phyloP scores from a whole-genome alignment of 2,113 vertebrate genomes.

The Aegotheles bennettii region DNA sequence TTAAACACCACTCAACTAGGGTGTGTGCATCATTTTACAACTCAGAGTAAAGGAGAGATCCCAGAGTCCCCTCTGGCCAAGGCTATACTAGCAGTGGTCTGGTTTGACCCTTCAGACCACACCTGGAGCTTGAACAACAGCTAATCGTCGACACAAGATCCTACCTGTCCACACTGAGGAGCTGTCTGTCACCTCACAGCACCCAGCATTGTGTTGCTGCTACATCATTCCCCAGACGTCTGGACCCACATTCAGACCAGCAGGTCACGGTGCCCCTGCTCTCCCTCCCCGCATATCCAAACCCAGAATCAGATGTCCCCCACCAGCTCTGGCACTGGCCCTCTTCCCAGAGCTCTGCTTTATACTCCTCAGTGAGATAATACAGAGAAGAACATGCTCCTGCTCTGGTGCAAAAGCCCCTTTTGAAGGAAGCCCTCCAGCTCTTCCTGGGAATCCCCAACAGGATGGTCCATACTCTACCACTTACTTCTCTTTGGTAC shows the following conservation, averaged over 20 bases:
- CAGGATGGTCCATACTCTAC: not conserved
- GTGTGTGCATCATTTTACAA: not conserved
- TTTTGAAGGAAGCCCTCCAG: not conserved
- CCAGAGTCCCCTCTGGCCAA: not conserved
- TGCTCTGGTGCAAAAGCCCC: not conserved
- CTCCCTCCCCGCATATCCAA: not conserved
- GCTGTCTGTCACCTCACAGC: not conserved
- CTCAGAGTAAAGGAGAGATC: not conserved
- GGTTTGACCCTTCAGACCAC: not conserved
- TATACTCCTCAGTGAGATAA: not conserved
- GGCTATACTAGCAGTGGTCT: not conserved
- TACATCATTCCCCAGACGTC: not conserved
- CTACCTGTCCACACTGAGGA: not conserved
- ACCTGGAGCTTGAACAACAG: not conserved
- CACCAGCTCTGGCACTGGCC: not conserved
- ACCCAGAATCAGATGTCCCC: not conserved
- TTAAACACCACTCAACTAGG: not conserved
- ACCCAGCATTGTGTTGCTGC: not conserved
- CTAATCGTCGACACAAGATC: accelerated
- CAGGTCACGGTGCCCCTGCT: not conserved
- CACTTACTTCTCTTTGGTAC: not conserved
- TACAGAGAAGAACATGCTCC: not conserved
- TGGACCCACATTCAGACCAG: not conserved
- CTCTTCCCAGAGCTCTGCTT: not conserved
- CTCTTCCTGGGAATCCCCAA: not conserved